These are phyloP conservation scores for Pangasius djambal DNA, from an alignment of 2,797 vertebrate genomes.

Conservation along the genomic window DNA sequence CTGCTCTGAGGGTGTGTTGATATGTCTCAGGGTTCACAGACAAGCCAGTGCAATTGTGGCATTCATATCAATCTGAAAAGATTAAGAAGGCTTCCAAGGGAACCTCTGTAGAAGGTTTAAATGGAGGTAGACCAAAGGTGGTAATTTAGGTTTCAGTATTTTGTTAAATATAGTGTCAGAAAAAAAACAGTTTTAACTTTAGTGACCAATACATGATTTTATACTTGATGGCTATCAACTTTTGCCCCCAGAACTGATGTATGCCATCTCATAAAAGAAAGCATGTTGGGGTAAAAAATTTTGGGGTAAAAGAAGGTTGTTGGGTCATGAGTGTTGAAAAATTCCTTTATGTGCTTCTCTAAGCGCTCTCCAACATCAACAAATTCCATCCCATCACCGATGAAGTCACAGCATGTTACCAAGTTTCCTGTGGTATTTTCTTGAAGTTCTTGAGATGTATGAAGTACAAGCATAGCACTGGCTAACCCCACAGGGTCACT, in stretches of 20 bases:
- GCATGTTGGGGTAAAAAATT: not conserved
- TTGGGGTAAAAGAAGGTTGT: not conserved
- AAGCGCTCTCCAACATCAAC: slow-evolving; percentile 37
- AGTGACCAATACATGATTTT: not conserved
- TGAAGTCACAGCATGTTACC: slow-evolving; percentile 20
- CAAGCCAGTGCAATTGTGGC: slow-evolving; percentile 18
- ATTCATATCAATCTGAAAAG: not conserved
- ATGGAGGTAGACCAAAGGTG: not conserved
- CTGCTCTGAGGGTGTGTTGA: slow-evolving; percentile 50
- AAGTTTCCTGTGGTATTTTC: slow-evolving; percentile 4
- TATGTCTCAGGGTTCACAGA: slow-evolving; percentile 40
- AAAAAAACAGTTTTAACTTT: not conserved
- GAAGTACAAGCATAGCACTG: slow-evolving; percentile 12
- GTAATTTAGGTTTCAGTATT: not conserved
- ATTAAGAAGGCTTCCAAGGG: not conserved
- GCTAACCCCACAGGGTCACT: slow-evolving; percentile 29
- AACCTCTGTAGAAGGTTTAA: not conserved
- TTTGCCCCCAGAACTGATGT: not conserved
- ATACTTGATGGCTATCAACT: not conserved
- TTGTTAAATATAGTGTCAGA: not conserved
- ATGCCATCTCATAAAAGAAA: slow-evolving; percentile 21
- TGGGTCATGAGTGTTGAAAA: slow-evolving; percentile 39
- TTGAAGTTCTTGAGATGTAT: not conserved
- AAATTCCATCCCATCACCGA: slow-evolving; percentile 37
- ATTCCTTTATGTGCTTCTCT: slow-evolving; percentile 33